A percentile compares a stretch with the other conserved stretches of the same genome.
These are phyloP conservation scores for Chromis chromis DNA, from an alignment of 2,797 vertebrate genomes.

Conservation along the genomic window DNA sequence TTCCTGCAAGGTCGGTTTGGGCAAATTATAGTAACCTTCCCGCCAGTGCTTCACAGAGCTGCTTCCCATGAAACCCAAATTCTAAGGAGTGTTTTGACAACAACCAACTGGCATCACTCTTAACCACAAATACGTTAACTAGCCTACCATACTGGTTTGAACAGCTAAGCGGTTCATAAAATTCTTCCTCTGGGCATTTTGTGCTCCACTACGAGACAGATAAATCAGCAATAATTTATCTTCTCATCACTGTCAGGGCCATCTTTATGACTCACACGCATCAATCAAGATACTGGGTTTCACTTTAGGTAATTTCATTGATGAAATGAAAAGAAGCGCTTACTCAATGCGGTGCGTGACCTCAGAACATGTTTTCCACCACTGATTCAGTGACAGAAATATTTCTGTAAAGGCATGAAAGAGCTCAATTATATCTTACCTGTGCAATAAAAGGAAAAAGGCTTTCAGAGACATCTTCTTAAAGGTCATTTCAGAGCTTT, in stretches of 20 bases:
- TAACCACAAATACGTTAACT: conserved; percentile 42
- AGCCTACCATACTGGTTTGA: conserved; percentile 41
- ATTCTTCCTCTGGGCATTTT: conserved; percentile 38
- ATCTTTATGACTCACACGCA: conserved; percentile 22
- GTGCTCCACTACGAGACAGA: conserved; percentile 13
- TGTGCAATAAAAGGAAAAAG: conserved; percentile 38
- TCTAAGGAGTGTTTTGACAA: conserved; percentile 52
- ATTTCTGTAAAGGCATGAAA: conserved; percentile 21
- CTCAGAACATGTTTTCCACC: conserved; percentile 14
- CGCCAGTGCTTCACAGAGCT: conserved; percentile 19
- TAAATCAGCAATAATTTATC: conserved; percentile 23
- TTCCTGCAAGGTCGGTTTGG: neutral
- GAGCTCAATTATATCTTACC: conserved; percentile 14
- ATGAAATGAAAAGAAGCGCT: conserved; percentile 1
- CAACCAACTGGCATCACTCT: conserved; percentile 35
- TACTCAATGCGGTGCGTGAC: conserved; percentile 2
- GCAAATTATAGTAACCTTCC: conserved; percentile 9
- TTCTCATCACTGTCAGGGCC: conserved; percentile 9
- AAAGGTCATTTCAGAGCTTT: conserved; percentile 19
- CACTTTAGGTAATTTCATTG: neutral
- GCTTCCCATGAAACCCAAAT: conserved; percentile 24
- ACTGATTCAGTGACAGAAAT: conserved; percentile 9
- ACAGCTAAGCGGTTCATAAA: conserved; percentile 37
- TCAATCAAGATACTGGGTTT: conserved; percentile 9
- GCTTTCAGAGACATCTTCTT: conserved; percentile 23